Conservation (phyloP, 2,797 vertebrate genomes). For the Anabas testudineus region DNA sequence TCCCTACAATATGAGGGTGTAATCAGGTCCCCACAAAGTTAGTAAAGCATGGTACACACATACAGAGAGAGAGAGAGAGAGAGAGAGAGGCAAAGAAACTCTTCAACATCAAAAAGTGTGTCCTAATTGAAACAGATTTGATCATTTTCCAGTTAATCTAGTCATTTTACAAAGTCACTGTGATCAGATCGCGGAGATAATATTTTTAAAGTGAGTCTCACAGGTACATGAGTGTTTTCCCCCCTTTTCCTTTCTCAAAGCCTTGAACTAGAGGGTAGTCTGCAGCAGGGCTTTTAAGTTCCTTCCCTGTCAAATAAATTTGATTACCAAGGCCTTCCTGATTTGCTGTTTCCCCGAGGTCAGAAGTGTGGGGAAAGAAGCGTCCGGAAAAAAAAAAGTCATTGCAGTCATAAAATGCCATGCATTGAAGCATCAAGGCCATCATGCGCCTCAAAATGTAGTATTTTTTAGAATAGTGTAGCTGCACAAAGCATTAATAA, state of each 20-base stretch:
- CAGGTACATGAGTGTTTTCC: constrained; percentile 63
- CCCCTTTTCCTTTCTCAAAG: constrained; percentile 39
- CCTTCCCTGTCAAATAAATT: constrained; percentile 78
- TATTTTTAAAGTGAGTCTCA: constrained; percentile 64
- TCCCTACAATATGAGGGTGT: too few relatives aligned
- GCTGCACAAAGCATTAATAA: constrained; percentile 61
- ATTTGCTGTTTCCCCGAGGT: constrained; percentile 68
- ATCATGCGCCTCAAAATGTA: constrained; percentile 52
- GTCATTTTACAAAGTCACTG: constrained; percentile 64
- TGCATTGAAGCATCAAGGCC: constrained; percentile 70
- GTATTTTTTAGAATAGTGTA: constrained; percentile 49
- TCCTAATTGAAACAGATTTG: constrained; percentile 63
- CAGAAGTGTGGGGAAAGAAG: constrained; percentile 28
- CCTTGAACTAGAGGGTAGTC: constrained; percentile 78
- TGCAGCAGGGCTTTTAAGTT: constrained; percentile 77
- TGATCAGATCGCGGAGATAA: constrained; percentile 72
- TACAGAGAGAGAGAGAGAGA: too few relatives aligned
- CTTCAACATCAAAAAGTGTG: constrained; percentile 50
- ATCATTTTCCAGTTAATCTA: constrained; percentile 71
- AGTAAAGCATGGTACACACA: background rate
- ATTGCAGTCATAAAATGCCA: constrained; percentile 72
- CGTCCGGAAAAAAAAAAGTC: constrained; percentile 20
- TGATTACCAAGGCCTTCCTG: constrained; percentile 75
- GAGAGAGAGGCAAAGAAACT: constrained; percentile 40
- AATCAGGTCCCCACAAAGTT: too few relatives aligned